Conservation (phyloP, 30 jellyfish, hydroid and myxozoan genomes). For the Turritopsis rubra region DNA sequence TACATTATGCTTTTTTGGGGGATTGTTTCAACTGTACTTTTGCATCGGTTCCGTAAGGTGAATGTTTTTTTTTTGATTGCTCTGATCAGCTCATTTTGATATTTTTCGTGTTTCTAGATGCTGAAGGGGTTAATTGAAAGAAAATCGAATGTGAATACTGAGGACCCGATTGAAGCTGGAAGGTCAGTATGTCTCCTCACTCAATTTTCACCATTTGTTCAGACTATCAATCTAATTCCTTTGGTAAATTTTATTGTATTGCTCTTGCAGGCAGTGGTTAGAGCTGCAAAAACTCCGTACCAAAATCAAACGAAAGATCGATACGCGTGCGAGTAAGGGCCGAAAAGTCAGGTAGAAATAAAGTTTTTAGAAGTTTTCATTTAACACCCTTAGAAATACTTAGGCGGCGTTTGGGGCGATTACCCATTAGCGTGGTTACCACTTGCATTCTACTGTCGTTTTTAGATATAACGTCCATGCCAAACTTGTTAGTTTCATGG, state of each 20-base stretch:
- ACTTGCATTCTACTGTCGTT: not conserved
- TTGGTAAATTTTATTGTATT: not conserved
- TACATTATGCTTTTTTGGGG: too few species aligned
- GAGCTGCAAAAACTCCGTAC: conserved; percentile 57
- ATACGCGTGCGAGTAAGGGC: conserved; percentile 94
- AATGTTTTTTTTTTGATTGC: too few species aligned
- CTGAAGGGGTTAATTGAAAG: conserved; percentile 59
- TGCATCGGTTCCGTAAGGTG: too few species aligned
- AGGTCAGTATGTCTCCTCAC: too few species aligned
- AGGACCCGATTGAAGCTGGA: conserved; percentile 58
- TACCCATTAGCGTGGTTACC: not conserved
- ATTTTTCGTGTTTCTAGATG: conserved; percentile 30
- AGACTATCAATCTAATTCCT: not conserved
- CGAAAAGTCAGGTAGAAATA: conserved; percentile 70
- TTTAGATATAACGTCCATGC: conserved; percentile 77
- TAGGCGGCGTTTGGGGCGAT: not conserved
- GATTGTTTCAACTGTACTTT: too few species aligned
- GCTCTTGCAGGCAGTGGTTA: conserved; percentile 63
- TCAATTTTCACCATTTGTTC: too few species aligned
- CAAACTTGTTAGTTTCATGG: conserved; percentile 78
- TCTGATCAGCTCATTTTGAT: too few species aligned
- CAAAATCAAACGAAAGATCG: conserved; percentile 52
- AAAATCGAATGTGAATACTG: conserved; percentile 33
- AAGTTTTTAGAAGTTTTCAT: not conserved
- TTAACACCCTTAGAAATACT: not conserved